Conservation (phyloP, 2,888 invertebrate species). For the Drosophila nigricruria region DNA sequence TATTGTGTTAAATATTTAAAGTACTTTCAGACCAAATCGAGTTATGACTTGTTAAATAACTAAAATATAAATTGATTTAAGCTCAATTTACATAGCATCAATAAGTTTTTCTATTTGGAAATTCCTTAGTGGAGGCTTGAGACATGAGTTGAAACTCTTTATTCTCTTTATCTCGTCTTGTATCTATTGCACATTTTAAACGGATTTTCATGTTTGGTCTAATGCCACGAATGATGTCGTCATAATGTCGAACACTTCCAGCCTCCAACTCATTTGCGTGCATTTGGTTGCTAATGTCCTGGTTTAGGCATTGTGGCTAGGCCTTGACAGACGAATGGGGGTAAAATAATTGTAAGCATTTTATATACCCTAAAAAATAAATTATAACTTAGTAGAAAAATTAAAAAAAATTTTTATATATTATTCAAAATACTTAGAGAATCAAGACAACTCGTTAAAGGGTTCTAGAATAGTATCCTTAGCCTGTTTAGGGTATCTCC, state of each 20-base stretch:
- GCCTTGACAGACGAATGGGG: conserved; percentile 51
- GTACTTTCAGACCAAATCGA: conserved; percentile 33
- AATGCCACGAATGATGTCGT: conserved; percentile 21
- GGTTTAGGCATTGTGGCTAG: conserved; percentile 33
- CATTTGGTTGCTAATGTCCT: conserved; percentile 31
- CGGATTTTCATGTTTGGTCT: conserved; percentile 34
- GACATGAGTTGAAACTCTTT: not conserved
- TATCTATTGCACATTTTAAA: conserved; percentile 27
- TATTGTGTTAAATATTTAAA: conserved; percentile 56
- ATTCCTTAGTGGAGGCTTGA: not conserved
- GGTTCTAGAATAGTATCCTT: too few relatives aligned
- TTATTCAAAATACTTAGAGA: too few relatives aligned
- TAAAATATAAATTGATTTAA: conserved; percentile 30
- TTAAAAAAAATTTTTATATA: not conserved
- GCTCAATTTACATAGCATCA: conserved; percentile 3
- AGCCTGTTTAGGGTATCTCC: not conserved
- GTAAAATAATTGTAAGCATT: conserved; percentile 50
- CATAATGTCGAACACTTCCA: not conserved
- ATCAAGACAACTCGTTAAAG: not conserved
- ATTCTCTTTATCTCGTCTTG: not conserved
- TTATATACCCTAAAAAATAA: not conserved
- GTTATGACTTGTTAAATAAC: conserved; percentile 31
- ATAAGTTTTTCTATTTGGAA: conserved; percentile 3
- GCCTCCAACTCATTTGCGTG: conserved; percentile 7
- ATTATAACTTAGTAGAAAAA: not conserved